These are phyloP conservation scores for Campylorhamphus procurvoides DNA, from an alignment of 2,113 vertebrate genomes.

Conservation along the genomic window DNA sequence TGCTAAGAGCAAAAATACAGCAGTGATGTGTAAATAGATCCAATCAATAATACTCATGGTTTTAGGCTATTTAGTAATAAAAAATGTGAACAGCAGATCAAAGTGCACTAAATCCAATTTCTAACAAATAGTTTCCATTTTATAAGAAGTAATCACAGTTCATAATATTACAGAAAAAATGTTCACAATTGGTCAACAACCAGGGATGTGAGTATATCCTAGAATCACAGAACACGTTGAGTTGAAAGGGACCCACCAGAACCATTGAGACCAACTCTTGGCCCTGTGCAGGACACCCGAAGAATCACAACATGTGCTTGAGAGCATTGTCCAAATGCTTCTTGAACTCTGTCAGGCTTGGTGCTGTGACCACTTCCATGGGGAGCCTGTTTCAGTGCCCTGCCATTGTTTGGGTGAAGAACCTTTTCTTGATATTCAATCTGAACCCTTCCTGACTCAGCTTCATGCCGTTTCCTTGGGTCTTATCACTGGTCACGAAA, in stretches of 20 bases:
- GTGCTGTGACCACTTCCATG: accelerated
- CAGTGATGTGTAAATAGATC: background rate
- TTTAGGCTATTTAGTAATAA: background rate
- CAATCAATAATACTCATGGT: background rate
- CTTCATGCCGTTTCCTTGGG: background rate
- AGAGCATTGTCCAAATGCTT: background rate
- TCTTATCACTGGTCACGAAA: background rate
- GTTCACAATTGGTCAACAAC: background rate
- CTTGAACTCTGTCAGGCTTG: background rate
- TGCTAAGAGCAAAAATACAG: background rate
- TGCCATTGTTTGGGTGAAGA: accelerated
- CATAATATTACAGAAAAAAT: background rate
- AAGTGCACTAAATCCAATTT: background rate
- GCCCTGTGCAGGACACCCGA: no score
- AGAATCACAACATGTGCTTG: background rate
- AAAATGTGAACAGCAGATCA: background rate
- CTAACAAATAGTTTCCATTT: background rate
- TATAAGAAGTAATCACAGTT: background rate
- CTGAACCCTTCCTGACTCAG: background rate
- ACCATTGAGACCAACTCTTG: background rate
- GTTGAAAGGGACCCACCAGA: background rate
- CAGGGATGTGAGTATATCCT: background rate
- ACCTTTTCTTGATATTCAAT: background rate
- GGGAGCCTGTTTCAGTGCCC: background rate
- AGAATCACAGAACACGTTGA: background rate